phyloP scores from a whole-genome alignment of 1,140 invertebrate species.

The Popillia japonica region DNA sequence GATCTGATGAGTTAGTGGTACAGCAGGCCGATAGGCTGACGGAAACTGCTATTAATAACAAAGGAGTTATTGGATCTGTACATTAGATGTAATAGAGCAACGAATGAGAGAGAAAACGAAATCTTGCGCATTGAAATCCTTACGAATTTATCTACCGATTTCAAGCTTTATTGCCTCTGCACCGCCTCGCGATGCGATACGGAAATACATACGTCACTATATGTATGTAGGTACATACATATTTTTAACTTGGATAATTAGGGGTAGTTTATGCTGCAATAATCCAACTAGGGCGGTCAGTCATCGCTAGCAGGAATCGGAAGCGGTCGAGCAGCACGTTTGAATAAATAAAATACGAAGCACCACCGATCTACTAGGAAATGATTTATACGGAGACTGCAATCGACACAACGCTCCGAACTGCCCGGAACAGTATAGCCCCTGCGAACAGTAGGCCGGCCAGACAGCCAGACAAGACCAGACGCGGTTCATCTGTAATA shows the following conservation, averaged over 20 bases:
- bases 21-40: conserved; percentile 52
- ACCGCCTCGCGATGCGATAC: too few species aligned
- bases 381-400: conserved; percentile 26
- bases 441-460: conserved; percentile 34
- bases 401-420: conserved; percentile 11
- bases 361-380: conserved; percentile 18
- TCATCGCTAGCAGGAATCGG: background rate
- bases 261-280: background rate
- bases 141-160: conserved; percentile 56
- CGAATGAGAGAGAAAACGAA: conserved; percentile 38
- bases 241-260: too few species aligned
- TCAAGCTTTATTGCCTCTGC: conserved; percentile 53
- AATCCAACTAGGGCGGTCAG: background rate
- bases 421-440: conserved; percentile 13
- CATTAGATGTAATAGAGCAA: conserved; percentile 55
- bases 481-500: conserved; percentile 46
- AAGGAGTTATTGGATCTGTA: conserved; percentile 56
- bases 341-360: conserved; percentile 31
- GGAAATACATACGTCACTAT: too few species aligned
- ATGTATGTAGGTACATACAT: too few species aligned
- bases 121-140: conserved; percentile 53
- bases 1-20: conserved; percentile 54
- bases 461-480: background rate
- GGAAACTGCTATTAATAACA: conserved; percentile 56
- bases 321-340: background rate